Base-by-base conservation (phyloP, 2,888 invertebrate species). In the Eupithecia inturbata region DNA sequence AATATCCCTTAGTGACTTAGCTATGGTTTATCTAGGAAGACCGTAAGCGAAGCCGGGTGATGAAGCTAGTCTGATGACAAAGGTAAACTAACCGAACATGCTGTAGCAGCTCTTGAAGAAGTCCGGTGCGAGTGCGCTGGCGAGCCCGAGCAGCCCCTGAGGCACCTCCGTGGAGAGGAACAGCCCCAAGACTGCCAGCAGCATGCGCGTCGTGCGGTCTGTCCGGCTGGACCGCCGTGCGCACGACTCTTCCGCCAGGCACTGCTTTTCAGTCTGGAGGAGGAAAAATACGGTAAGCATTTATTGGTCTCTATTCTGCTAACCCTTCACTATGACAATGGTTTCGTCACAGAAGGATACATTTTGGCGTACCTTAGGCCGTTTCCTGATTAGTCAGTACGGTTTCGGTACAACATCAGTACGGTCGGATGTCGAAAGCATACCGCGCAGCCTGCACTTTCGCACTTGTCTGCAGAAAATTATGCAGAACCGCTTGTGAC, bases 161-260 rank as follows among this genome's bases (percentile, higher is more conserved):
- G 98, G 98, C 80, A 98, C 97, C 87, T 98, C 98, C 0, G 98
- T 98, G 75, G 98, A 96, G 12, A 98, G 95, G 87, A 98, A 98
- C 19, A 98, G 95, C 12, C 98, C 95, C 36, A 98, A 95, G 16
- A 98, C 97, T 0, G 98, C 98, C 31, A 98, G 92, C 73, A 98
- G 93, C 98, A 98, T 98, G 78, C 96, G 96, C 0, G 98, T 98
- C 0, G 98, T 98, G 60, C 98, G 95, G 89, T 98, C 97, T 1
- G 97, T 96, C 53, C 94, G 89, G 71, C 92, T 93, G 3, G 92
- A 83, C 14, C 94, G 87, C 0, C 94, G 89, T 57, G 88, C 89
- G 74, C 88, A 83, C 3, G 90, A 78, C 76, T 93, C 94, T 2
- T 94, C 94, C 1, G 93, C 91, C 64, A 94, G 82, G 79, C 92